Base-by-base conservation (phyloP, 2,888 invertebrate species). In the Syritta pipiens region DNA sequence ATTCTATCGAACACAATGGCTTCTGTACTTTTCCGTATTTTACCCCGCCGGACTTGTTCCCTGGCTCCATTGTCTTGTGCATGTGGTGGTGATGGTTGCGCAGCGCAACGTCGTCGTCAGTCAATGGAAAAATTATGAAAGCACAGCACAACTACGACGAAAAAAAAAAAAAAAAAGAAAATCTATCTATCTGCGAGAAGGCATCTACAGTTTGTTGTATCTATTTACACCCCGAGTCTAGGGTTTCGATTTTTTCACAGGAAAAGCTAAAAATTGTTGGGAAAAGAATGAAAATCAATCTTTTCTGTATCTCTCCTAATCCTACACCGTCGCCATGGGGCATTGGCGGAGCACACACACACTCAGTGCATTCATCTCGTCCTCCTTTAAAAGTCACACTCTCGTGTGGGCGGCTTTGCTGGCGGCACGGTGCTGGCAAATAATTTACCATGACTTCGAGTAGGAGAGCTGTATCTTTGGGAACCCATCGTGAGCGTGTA, bases 361-460 rank as follows among this genome's bases (percentile, higher is more conserved):
- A n/a, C n/a, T n/a, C 48, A 72, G 40, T 59, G 53, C 75, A 60
- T 68, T 60, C 48, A 75, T 60, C 48, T 40, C 59, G 46, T 59
- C 59, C 67, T 75, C 51, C 53, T 67, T 67, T 40, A 49, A 26
- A n/a, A n/a, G n/a, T n/a, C n/a, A n/a, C n/a, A n/a, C n/a, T n/a
- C 28, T 26, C 12, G 44, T 22, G 65, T 65, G 35, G 65, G 65
- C 65, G 46, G n/a, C n/a, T n/a, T n/a, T n/a, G n/a, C n/a, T n/a
- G n/a, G n/a, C n/a, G n/a, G n/a, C n/a, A n/a, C n/a, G n/a, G 22
- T 30, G 3, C 28, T 30, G 19, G 62, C 48, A 14, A 53, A 26
- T 55, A 53, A 55, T 53, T 55, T 10, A 46, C 32, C 32, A 32
- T 44, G 53, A 26, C 65, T 53, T 30, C 46, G 48, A 24, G 48